Base-by-base conservation (phyloP, 2,797 vertebrate species). In the Borostomias antarcticus region DNA sequence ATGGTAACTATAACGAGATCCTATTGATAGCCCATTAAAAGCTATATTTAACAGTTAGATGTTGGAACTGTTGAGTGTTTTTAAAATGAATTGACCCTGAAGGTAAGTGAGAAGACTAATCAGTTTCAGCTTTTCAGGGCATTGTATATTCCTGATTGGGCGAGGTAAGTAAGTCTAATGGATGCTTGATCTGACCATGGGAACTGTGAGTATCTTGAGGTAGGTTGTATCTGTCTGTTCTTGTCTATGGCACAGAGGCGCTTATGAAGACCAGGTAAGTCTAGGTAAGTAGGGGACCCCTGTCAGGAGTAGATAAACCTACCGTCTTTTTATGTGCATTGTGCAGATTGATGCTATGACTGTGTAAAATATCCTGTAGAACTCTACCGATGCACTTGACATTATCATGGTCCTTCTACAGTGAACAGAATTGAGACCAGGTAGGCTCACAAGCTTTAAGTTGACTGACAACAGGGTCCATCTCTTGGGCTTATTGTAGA, bases 31-130 rank as follows among this genome's bases (percentile, higher is more conserved):
- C 86, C 84, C 89, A 85, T 85, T 15, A 65, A 85, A 89, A 84
- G 85, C 86, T 89, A 80, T 89, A 83, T 86, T 87, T 75, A 75
- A 82, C 45, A 75, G 85, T 86, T 84, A 88, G 86, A 89, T 90
- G 83, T 82, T 91, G 91, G 91, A 92, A 81, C 89, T 92, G 83
- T 89, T 91, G 83, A 92, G 89, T 23, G 56, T 85, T 76, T 70
- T 76, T 67, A 35, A 69, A 89, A 87, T 91, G 50, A 90, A 88
- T 89, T 89, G 83, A 85, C 76, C 79, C 82, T 69, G 51, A 91
- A 90, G 91, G 91, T 93, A 93, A 93, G 91, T 93, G 84, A 17
- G 58, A 62, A 68, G 65, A 69, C 57, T 85, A 91, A 92, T 86
- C 23, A 17, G 2, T n/a, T 87, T 90, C 75, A 88, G 86, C 79